phyloP scores from a whole-genome alignment of 2,113 vertebrate genomes.

The Pedetes capensis region DNA sequence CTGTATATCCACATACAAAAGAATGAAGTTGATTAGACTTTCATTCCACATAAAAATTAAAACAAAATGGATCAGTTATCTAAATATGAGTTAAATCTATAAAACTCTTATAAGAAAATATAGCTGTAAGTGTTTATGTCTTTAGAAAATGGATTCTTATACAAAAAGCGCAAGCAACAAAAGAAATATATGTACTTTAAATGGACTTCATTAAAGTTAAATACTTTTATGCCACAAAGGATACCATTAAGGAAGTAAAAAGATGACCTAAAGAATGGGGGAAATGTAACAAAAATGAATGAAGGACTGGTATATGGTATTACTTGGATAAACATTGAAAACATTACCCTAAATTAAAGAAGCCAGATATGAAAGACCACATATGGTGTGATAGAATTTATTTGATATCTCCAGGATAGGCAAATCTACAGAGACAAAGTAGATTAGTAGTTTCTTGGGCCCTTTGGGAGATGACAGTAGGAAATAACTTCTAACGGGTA shows the following conservation, averaged over 20 bases:
- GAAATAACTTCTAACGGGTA: background rate
- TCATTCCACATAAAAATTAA: background rate
- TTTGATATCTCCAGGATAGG: background rate
- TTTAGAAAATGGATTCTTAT: background rate
- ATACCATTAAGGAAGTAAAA: background rate
- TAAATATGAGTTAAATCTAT: conserved; percentile 15
- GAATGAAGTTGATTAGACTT: background rate
- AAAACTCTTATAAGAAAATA: background rate
- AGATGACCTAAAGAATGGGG: background rate
- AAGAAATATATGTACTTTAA: background rate
- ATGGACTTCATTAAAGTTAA: background rate
- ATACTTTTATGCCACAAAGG: background rate
- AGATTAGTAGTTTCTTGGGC: background rate
- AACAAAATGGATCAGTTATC: background rate
- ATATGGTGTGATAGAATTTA: background rate
- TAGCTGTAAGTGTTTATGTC: background rate
- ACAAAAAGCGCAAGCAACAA: background rate
- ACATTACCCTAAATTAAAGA: background rate
- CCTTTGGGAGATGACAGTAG: background rate
- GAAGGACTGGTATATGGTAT: background rate
- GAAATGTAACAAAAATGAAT: background rate
- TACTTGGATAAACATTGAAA: background rate
- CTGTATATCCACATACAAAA: background rate
- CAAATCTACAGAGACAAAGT: background rate
- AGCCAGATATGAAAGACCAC: background rate